Base-by-base conservation (phyloP, 2,888 invertebrate genomes). In the Oxyteleia sp. region DNA sequence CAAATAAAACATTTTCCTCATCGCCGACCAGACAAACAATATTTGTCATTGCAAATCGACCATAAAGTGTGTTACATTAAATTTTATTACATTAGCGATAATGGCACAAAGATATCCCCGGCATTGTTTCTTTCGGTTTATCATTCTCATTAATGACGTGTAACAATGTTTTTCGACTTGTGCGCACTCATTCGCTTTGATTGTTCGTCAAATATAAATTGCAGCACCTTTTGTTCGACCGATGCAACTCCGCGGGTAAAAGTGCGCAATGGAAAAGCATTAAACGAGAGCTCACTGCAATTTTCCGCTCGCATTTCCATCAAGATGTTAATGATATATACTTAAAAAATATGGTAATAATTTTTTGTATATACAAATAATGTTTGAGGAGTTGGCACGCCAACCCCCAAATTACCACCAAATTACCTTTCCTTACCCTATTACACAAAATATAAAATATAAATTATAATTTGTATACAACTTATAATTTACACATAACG, bases 121-220 rank as follows among this genome's bases (percentile, higher is more conserved):
- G 49, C 23, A 64, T 64, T 64, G 64, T 64, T 64, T 38, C 64
- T 38, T 64, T 64, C 51, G 23, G 51, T 64, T 49, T 64, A 64
- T 64, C 64, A 38, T 64, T 38, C 38, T 11, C 29, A n/a, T n/a
- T 64, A 64, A 51, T 38, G 64, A 64, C 64, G 64, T 51, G 38
- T 16, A 51, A 51, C 26, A 15, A 59, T 49, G 38, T 64, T 64
- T 64, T 64, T 64, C 13, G 15, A 38, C 49, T 38, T 16, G 18
- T 15, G 32, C 47, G 32, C 47, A 32, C 18, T 47, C 38, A 49
- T 51, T 64, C 51, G 51, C 64, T 23, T 13, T 64, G 64, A 64
- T 51, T 64, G 38, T 51, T 49, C 38, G 64, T 13, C 23, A 38
- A 49, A 49, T 13, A 41, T 15, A 10, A 23, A 38, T 38, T 35